Base-by-base conservation (phyloP, 2,113 vertebrate genomes). In the Thomomys bottae region DNA sequence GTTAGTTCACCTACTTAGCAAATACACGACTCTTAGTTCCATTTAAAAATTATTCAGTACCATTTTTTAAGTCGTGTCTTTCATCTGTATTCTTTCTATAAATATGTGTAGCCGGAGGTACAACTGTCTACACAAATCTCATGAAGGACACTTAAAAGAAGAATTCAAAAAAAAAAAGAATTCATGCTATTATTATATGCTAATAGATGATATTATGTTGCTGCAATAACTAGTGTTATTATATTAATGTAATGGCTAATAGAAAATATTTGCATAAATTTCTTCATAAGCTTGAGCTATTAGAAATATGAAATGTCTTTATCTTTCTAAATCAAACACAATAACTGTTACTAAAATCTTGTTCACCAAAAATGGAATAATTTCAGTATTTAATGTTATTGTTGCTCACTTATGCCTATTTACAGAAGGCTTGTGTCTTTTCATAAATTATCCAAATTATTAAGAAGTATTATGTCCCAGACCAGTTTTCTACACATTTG, bases 351-450 rank as follows among this genome's bases (percentile, higher is more conserved):
- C 6, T 87, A 20, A 89, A 49, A 8, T 49, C n/a, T 42, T 14
- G 23, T 49, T 77, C 32, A 66, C 64, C 28, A 82, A 80, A 42
- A 10, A 87, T 40, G 57, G 7, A 90, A 32, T 36, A 67, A 87
- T 73, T 61, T 85, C 68, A 63, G 0, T 21, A 57, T 89, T 38
- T 84, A 28, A 63, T 80, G 59, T 84, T 70, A 54, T 8, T 63
- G 9, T 6, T 75, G 6, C 20, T 70, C 23, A 11, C 20, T 21
- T 18, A 34, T 36, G 9, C 8, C 18, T 10, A 63, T 92, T 85
- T 75, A 75, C 61, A 90, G 85, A 92, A 93, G n/a, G 26, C 28
- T 54, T 94, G 24, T 32, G 17, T 4, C n/a, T 84, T 94, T 92
- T 78, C 18, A 87, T 66, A 86, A 81, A 61, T 64, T 79, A 90